These are phyloP conservation scores for Hirtodrosophila cameraria DNA, from an alignment of 2,888 invertebrate species.

Conservation along the genomic window DNA sequence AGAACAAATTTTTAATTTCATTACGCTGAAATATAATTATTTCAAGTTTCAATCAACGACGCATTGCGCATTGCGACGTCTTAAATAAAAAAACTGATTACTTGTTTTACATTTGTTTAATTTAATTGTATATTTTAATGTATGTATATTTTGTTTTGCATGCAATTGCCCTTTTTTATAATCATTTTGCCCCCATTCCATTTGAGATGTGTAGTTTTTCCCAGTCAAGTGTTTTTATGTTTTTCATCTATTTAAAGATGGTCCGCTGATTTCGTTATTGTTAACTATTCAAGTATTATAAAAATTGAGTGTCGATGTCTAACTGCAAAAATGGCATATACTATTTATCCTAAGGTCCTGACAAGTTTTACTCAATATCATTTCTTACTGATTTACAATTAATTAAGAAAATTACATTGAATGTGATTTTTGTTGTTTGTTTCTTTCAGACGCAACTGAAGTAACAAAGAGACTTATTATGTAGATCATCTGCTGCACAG, in stretches of 20 bases:
- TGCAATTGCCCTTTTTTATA: conserved; percentile 39
- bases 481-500: not conserved
- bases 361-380: conserved; percentile 50
- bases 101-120: conserved; percentile 35
- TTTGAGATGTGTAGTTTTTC: conserved; percentile 33
- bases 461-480: conserved; percentile 20
- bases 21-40: too few relatives aligned
- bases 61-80: too few relatives aligned
- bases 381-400: conserved; percentile 32
- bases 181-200: conserved; percentile 31
- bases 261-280: conserved; percentile 24
- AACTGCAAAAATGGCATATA: conserved; percentile 30
- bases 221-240: conserved; percentile 31
- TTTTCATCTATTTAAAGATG: conserved; percentile 50
- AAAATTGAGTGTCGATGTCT: conserved; percentile 49
- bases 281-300: conserved; percentile 18
- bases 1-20: too few relatives aligned
- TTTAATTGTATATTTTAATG: conserved; percentile 51
- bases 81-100: conserved; percentile 5
- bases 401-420: conserved; percentile 39
- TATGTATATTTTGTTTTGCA: conserved; percentile 50
- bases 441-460: conserved; percentile 33
- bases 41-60: too few relatives aligned
- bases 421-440: conserved; percentile 20
- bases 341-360: conserved; percentile 49